Conservation (phyloP, 1,140 invertebrate species). For the Harlomillsia oculata region DNA sequence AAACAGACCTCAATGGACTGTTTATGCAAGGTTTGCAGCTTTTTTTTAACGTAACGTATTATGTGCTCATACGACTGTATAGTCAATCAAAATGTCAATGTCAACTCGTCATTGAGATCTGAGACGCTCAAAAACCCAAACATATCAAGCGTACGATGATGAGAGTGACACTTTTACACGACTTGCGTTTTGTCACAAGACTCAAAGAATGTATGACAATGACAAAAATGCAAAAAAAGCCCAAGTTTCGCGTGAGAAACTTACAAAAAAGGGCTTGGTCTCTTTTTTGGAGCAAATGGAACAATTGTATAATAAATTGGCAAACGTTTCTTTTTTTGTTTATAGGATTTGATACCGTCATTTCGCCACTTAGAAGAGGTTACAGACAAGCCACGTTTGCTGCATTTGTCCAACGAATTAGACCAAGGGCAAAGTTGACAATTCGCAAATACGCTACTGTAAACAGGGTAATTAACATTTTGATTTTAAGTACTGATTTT, state of each 20-base stretch:
- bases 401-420: conserved; percentile 6
- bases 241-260: too few species aligned
- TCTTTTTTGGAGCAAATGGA: too few species aligned
- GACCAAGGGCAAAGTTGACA: conserved; percentile 9
- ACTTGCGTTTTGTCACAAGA: too few species aligned
- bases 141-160: too few species aligned
- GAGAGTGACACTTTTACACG: too few species aligned
- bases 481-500: not conserved
- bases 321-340: not conserved
- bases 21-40: conserved; percentile 19
- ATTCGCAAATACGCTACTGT: conserved; percentile 22
- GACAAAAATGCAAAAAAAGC: too few species aligned
- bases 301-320: too few species aligned
- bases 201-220: too few species aligned
- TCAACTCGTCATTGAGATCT: too few species aligned
- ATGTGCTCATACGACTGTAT: not conserved
- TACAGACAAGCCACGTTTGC: conserved; percentile 3
- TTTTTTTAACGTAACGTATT: not conserved
- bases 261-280: too few species aligned
- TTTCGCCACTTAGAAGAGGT: conserved; percentile 8
- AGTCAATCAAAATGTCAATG: not conserved
- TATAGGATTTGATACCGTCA: conserved; percentile 19
- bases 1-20: conserved; percentile 14
- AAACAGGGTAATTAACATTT: conserved; percentile 9
- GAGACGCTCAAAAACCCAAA: too few species aligned